Conservation (phyloP, 1,140 invertebrate species). For the Drosophila kurseongensis region DNA sequence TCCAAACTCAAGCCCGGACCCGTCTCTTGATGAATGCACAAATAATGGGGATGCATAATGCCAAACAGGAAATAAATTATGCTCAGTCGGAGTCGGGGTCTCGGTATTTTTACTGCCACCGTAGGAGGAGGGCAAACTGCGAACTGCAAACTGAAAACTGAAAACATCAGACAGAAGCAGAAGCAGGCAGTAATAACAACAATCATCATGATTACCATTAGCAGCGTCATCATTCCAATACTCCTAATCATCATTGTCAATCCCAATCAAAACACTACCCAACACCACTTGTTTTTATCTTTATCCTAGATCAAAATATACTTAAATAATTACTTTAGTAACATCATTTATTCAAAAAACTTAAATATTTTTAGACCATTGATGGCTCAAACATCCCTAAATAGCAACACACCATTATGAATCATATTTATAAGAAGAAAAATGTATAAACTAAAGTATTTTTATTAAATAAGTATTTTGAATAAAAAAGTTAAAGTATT, state of each 20-base stretch:
- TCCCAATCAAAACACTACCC: slow-evolving; percentile 24
- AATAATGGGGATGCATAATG: slow-evolving; percentile 74
- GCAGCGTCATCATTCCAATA: slow-evolving; percentile 31
- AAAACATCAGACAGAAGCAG: slow-evolving; percentile 16
- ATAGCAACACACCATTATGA: too few species aligned
- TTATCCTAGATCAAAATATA: too few species aligned
- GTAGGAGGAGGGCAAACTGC: slow-evolving; percentile 7
- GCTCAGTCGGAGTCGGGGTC: slow-evolving; percentile 20
- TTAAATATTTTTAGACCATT: too few species aligned
- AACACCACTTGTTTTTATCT: neutral
- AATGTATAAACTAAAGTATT: too few species aligned
- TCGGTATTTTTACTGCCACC: slow-evolving; percentile 22
- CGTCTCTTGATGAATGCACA: slow-evolving; percentile 64
- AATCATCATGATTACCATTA: slow-evolving; percentile 58
- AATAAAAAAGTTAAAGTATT: too few species aligned
- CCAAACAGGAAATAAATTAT: slow-evolving; percentile 79
- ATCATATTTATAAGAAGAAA: too few species aligned
- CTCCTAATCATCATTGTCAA: slow-evolving; percentile 50
- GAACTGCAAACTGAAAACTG: neutral
- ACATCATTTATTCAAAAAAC: too few species aligned
- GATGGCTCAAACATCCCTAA: too few species aligned
- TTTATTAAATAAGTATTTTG: too few species aligned
- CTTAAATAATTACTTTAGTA: too few species aligned
- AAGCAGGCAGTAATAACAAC: slow-evolving; percentile 65
- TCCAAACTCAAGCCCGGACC: slow-evolving; percentile 2